Evolutionary conservation across 2,797 vertebrate species (phyloP).

Genomic region (Eupleurogrammus muticus): DNA sequence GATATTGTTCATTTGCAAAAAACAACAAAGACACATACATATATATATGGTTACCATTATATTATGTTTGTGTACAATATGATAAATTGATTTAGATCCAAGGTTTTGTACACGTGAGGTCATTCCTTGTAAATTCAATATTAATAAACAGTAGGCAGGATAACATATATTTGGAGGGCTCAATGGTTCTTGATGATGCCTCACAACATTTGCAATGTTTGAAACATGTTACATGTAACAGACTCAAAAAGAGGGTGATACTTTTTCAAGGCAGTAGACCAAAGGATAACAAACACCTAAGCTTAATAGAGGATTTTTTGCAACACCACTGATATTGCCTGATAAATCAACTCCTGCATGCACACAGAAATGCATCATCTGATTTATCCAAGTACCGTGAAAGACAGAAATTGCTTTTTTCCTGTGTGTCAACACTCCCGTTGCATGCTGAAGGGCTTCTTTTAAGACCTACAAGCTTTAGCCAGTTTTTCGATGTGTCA

Average conservation of each 20-base stretch:
- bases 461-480: constrained; percentile 70
- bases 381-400: constrained; percentile 72
- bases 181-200: too few relatives aligned
- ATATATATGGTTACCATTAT: neutral
- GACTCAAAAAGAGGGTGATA: constrained; percentile 5
- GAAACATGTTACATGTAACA: constrained; percentile 21
- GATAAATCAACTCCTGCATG: constrained; percentile 75
- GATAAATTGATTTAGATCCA: neutral
- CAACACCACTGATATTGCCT: constrained; percentile 64
- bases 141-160: too few relatives aligned
- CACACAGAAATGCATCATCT: constrained; percentile 70
- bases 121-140: too few relatives aligned
- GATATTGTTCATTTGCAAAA: too few relatives aligned
- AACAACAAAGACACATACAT: too few relatives aligned
- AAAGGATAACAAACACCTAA: constrained; percentile 63
- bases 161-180: too few relatives aligned
- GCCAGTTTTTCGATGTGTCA: constrained; percentile 69
- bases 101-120: too few relatives aligned
- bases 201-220: constrained; percentile 8
- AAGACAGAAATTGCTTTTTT: constrained; percentile 75
- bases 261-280: constrained; percentile 52
- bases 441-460: constrained; percentile 62
- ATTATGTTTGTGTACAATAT: neutral
- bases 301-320: constrained; percentile 62
- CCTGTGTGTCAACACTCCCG: constrained; percentile 55